A percentile compares a stretch with the other conserved stretches of the same genome.
These are phyloP conservation scores for Andrena marginata DNA, from an alignment of 2,888 invertebrate species.

Conservation along the genomic window DNA sequence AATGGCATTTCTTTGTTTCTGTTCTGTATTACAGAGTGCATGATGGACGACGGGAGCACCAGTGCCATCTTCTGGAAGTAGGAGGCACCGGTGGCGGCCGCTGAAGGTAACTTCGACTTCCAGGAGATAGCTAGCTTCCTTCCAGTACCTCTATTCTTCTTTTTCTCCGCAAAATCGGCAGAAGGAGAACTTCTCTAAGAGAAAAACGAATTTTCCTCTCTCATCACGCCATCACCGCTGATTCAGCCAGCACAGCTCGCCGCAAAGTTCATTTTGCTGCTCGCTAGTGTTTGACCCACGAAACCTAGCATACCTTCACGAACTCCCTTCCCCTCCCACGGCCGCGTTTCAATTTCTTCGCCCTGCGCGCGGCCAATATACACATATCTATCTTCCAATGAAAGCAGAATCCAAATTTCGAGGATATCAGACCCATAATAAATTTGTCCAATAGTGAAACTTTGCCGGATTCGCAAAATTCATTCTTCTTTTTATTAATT, in stretches of 20 bases:
- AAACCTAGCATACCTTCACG: slow-evolving; percentile 62
- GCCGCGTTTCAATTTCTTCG: slow-evolving; percentile 43
- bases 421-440: slow-evolving; percentile 16
- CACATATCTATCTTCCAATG: slow-evolving; percentile 25
- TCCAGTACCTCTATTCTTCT: slow-evolving; percentile 81
- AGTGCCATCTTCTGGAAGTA: slow-evolving; percentile 88
- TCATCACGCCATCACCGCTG: slow-evolving; percentile 82
- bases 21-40: slow-evolving; percentile 88
- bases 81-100: slow-evolving; percentile 86
- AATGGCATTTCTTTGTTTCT: slow-evolving; percentile 87
- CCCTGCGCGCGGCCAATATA: slow-evolving; percentile 39
- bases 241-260: slow-evolving; percentile 83
- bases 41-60: slow-evolving; percentile 86
- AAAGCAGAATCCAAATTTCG: slow-evolving; percentile 34
- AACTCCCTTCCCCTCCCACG: slow-evolving; percentile 43
- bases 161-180: slow-evolving; percentile 77
- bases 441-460: slow-evolving; percentile 36
- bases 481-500: neutral
- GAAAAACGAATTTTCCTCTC: slow-evolving; percentile 70
- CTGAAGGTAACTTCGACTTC: slow-evolving; percentile 87
- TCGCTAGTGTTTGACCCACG: slow-evolving; percentile 80
- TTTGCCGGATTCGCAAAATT: slow-evolving; percentile 13
- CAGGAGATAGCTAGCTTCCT: slow-evolving; percentile 88
- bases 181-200: slow-evolving; percentile 70
- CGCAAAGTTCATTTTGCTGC: slow-evolving; percentile 83